These are phyloP conservation scores for Cephalopterus ornatus DNA, from an alignment of 2,113 vertebrate genomes.

Conservation along the genomic window DNA sequence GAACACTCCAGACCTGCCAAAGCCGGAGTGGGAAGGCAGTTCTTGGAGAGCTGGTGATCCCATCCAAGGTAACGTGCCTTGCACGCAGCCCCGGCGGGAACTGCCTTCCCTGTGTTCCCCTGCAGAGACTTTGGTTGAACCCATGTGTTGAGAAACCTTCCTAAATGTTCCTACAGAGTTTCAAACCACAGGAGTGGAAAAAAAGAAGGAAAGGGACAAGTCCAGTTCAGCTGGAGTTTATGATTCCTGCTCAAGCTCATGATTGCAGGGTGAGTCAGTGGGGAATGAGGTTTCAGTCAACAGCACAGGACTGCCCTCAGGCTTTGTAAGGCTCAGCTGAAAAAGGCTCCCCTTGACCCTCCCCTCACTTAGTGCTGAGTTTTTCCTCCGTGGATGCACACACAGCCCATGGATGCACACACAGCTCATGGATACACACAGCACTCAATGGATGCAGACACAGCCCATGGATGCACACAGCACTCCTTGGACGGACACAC, in stretches of 20 bases:
- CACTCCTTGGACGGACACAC: neutral
- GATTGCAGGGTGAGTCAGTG: conserved; percentile 1
- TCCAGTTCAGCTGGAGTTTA: conserved; percentile 17
- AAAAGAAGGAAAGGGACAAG: neutral
- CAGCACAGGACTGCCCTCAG: neutral
- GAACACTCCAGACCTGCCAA: neutral
- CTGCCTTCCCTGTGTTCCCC: neutral
- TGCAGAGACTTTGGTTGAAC: neutral
- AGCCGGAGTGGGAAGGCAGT: neutral
- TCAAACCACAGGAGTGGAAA: neutral
- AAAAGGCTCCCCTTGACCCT: neutral
- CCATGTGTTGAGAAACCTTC: conserved; percentile 33
- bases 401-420: neutral
- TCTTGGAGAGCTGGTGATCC: neutral
- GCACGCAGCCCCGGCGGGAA: neutral
- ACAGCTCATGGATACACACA: neutral
- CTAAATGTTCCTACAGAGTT: neutral
- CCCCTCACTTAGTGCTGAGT: neutral
- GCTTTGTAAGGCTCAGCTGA: neutral
- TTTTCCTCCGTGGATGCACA: fast-evolving
- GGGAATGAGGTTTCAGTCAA: neutral
- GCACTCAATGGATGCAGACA: neutral
- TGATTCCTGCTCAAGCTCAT: neutral
- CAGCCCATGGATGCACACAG: neutral
- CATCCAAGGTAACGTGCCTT: neutral